Evolutionary conservation across 2,113 vertebrate species (phyloP).

Genomic region (Pterocles gutturalis): DNA sequence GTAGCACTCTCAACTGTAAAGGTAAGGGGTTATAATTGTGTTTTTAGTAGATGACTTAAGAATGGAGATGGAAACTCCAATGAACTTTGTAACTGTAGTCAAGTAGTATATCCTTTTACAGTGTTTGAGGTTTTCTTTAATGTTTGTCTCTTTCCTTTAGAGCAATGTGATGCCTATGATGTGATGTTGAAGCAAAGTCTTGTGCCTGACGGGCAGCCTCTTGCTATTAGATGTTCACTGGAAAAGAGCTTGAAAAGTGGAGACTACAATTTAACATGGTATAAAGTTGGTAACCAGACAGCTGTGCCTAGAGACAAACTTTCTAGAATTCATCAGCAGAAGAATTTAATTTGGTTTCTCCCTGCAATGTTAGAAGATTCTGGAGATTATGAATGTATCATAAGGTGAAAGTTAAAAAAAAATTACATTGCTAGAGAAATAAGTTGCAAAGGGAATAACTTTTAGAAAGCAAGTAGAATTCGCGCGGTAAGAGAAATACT

Average conservation of each 20-base stretch:
- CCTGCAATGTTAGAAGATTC: conserved; percentile 75
- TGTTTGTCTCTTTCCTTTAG: conserved; percentile 37
- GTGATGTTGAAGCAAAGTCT: conserved; percentile 26
- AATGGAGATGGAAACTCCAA: background rate
- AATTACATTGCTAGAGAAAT: background rate
- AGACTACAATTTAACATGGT: conserved; percentile 82
- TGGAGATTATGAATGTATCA: conserved; percentile 81
- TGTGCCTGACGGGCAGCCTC: conserved; percentile 52
- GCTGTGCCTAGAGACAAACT: conserved; percentile 56
- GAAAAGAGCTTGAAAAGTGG: background rate
- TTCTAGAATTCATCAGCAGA: conserved; percentile 70
- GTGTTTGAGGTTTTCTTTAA: background rate
- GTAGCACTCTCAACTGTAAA: background rate
- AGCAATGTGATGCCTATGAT: conserved; percentile 41
- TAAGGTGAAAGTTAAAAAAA: conserved; percentile 79
- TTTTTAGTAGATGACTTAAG: background rate
- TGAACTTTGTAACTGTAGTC: background rate
- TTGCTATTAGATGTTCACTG: conserved; percentile 56
- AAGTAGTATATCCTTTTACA: background rate
- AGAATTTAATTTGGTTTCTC: conserved; percentile 83
- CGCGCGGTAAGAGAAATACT: background rate
- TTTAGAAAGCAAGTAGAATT: background rate
- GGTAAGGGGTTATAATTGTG: background rate
- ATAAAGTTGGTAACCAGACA: conserved; percentile 67
- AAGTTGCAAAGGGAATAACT: background rate